Evolutionary conservation across 37 sponge, comb jelly and placozoan genomes (phyloP).

Genomic region (Chondrosia reniformis): DNA sequence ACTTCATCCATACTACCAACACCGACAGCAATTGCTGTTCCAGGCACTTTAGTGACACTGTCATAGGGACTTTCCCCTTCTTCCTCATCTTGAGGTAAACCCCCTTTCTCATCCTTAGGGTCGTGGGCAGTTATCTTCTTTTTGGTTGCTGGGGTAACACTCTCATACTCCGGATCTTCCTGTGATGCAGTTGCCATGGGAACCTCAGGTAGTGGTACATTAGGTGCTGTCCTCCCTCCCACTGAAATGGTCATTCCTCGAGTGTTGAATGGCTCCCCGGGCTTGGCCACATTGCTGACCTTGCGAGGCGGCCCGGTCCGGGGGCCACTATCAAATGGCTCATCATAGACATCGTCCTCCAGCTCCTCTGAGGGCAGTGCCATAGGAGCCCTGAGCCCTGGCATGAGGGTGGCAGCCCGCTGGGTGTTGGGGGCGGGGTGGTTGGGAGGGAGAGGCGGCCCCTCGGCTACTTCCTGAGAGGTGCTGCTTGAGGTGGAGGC

Average conservation of each 20-base stretch:
- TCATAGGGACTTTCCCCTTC: constrained; percentile 35
- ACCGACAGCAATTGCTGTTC: background rate
- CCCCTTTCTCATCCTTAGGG: background rate
- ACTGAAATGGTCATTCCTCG: background rate
- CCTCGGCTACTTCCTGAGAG: background rate
- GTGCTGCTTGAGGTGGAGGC: background rate
- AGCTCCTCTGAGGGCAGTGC: background rate
- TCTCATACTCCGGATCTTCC: constrained; percentile 5
- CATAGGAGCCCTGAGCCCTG: background rate
- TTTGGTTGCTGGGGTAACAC: background rate
- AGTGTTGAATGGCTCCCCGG: background rate
- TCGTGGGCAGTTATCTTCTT: background rate
- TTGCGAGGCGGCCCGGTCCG: constrained; percentile 15
- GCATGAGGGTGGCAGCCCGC: background rate
- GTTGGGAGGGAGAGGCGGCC: constrained; percentile 25
- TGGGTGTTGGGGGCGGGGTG: background rate
- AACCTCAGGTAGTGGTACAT: constrained; percentile 1
- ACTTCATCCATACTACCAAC: background rate
- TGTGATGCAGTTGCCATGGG: background rate
- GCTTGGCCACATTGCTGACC: constrained; percentile 19
- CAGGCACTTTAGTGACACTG: background rate
- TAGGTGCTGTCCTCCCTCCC: background rate
- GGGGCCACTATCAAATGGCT: constrained; percentile 13
- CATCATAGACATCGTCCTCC: background rate
- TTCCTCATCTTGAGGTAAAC: background rate